A percentile compares a stretch with the other conserved stretches of the same genome.
These are phyloP conservation scores for Trachymyrmex septentrionalis DNA, from an alignment of 1,140 invertebrate species.

Conservation along the genomic window DNA sequence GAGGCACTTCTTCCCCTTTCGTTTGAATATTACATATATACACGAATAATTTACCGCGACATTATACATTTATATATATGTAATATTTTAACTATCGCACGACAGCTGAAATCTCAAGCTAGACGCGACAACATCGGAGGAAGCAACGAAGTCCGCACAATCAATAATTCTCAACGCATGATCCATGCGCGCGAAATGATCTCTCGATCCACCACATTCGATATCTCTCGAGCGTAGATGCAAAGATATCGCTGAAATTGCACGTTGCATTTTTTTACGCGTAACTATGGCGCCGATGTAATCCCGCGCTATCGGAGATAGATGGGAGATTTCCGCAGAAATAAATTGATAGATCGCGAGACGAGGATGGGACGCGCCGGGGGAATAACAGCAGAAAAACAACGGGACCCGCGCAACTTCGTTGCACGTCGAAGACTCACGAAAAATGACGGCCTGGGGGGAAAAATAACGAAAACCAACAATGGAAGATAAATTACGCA, in stretches of 20 bases:
- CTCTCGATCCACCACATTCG: not conserved
- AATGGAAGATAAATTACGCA: constrained; percentile 46
- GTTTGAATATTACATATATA: not conserved
- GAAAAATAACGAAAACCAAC: constrained; percentile 37
- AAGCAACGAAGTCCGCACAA: not conserved
- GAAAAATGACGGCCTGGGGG: constrained; percentile 33
- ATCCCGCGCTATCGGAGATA: constrained; percentile 20
- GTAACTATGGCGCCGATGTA: not conserved
- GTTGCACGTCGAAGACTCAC: constrained; percentile 11
- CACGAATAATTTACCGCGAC: constrained; percentile 12
- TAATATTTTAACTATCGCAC: constrained; percentile 29
- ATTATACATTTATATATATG: not conserved
- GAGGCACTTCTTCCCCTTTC: not conserved
- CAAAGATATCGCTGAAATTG: constrained; percentile 44
- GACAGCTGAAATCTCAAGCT: not conserved
- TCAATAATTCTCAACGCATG: constrained; percentile 26
- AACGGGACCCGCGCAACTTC: constrained; percentile 3
- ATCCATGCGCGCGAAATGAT: constrained; percentile 11
- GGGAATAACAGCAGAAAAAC: constrained; percentile 27
- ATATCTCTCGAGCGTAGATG: constrained; percentile 20
- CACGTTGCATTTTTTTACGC: constrained; percentile 29
- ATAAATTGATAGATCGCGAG: constrained; percentile 41
- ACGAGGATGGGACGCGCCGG: not conserved
- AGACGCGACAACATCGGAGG: not conserved
- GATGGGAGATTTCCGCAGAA: constrained; percentile 19